Conservation (phyloP, 2,797 vertebrate species). For the Chloroceryle inda region DNA sequence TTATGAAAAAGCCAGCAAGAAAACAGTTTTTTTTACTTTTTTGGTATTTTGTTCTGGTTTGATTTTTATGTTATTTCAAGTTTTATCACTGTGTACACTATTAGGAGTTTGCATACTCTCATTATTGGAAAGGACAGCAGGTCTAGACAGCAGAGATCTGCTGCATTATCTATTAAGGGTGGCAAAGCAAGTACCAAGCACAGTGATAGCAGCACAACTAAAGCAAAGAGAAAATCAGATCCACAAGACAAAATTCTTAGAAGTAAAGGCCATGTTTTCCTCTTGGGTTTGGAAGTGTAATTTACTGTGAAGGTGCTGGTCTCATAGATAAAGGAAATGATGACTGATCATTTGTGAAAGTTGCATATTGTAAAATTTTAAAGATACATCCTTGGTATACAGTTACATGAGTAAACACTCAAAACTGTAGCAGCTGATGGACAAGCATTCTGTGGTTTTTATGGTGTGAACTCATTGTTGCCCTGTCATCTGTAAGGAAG, state of each 20-base stretch:
- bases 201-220: not conserved
- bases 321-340: slow-evolving; percentile 4
- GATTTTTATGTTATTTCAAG: not conserved
- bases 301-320: not conserved
- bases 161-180: not conserved
- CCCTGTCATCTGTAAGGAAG: not conserved
- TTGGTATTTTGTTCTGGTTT: not conserved
- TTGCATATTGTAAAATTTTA: not conserved
- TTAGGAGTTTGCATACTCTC: slow-evolving; percentile 13
- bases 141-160: not conserved
- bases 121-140: not conserved
- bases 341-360: not conserved
- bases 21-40: not conserved
- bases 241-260: not conserved
- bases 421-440: not conserved
- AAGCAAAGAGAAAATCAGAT: not conserved
- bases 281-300: not conserved
- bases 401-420: not conserved
- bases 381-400: not conserved
- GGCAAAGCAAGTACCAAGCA: not conserved
- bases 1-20: not conserved
- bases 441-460: not conserved
- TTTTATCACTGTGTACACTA: not conserved
- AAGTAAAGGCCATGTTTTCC: not conserved
- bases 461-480: not conserved